phyloP scores from a whole-genome alignment of 35 echinoderm and acorn worm species.

The Lytechinus pictus region DNA sequence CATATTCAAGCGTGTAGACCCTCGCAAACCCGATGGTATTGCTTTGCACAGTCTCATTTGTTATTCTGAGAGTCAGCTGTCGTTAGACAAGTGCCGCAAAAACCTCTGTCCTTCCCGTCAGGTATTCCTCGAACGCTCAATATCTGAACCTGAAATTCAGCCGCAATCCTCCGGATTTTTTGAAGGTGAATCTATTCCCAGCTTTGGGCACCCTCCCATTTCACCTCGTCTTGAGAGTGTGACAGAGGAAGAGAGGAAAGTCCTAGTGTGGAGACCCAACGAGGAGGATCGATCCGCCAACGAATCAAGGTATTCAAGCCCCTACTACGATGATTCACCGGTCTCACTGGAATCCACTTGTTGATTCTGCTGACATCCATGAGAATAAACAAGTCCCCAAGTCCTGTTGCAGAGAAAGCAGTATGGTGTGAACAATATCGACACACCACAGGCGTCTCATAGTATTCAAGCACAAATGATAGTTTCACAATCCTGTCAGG shows the following conservation, averaged over 20 bases:
- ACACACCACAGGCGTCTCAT: too few relatives aligned
- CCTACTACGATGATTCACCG: not conserved
- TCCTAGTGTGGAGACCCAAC: not conserved
- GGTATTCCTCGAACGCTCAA: not conserved
- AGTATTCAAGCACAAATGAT: too few relatives aligned
- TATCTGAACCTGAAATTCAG: not conserved
- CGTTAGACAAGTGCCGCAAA: not conserved
- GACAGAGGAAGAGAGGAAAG: not conserved
- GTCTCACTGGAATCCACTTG: not conserved
- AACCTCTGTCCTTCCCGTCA: not conserved
- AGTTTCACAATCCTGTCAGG: too few relatives aligned
- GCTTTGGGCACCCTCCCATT: not conserved
- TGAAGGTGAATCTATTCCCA: not conserved
- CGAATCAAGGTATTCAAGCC: not conserved
- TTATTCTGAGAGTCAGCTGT: not conserved
- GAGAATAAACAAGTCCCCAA: too few relatives aligned
- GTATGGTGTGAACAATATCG: too few relatives aligned
- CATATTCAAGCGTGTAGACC: not conserved
- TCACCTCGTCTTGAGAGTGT: not conserved
- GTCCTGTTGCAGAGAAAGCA: too few relatives aligned
- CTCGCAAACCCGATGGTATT: not conserved
- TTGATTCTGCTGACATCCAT: not conserved
- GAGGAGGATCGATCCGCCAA: not conserved
- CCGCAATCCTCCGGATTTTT: too few relatives aligned
- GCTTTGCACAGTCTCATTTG: not conserved